Evolutionary conservation across 2,113 vertebrate genomes (phyloP).

Genomic region (Desmodus rotundus): DNA sequence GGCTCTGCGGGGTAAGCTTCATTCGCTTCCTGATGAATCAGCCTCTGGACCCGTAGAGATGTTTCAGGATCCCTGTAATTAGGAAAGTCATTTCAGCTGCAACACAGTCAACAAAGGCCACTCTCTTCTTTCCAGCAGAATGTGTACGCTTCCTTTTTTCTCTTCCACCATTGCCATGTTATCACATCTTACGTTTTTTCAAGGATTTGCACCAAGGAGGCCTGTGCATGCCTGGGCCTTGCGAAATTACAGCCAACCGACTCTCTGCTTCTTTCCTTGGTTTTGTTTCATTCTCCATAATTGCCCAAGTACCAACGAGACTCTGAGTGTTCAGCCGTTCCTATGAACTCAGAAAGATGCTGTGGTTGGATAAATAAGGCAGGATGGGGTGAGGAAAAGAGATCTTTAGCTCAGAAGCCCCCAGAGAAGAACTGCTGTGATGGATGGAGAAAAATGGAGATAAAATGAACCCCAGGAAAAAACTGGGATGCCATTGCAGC

Average conservation of each 20-base stretch:
- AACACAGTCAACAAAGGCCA: neutral
- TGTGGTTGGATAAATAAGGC: neutral
- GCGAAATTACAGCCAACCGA: neutral
- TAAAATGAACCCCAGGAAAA: neutral
- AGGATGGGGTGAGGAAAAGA: neutral
- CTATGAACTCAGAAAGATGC: neutral
- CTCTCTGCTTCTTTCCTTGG: neutral
- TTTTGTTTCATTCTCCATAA: neutral
- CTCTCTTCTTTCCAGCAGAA: neutral
- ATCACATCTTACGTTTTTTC: neutral
- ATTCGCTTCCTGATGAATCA: neutral
- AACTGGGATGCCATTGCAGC: neutral
- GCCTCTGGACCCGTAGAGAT: neutral
- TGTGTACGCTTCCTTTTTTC: neutral
- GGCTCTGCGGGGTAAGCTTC: neutral
- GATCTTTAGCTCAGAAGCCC: neutral
- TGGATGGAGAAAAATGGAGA: neutral
- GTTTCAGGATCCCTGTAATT: neutral
- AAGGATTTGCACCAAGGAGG: neutral
- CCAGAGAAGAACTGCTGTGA: neutral
- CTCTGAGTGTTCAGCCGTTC: neutral
- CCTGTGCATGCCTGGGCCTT: fast-evolving
- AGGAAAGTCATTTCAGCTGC: neutral
- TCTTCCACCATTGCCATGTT: neutral
- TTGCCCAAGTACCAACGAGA: neutral